Evolutionary conservation across 1,140 invertebrate species (phyloP), one percentile per base, ranked within the genome.

Genomic region (Bemisia tabaci): DNA sequence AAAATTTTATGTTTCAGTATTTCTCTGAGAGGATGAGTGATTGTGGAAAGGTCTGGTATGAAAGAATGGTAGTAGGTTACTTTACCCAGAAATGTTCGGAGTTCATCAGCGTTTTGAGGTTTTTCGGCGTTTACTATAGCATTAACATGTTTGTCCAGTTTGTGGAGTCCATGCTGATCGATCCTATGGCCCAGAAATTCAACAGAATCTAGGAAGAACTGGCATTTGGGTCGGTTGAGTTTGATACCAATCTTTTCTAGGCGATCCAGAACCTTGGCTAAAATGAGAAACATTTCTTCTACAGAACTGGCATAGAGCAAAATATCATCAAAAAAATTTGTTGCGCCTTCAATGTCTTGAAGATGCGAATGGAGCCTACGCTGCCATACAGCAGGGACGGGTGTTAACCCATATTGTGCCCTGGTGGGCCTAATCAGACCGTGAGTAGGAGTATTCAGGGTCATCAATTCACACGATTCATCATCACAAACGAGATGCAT

Each of bases 61-160:
- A 76, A 77, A 25, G 68, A 27, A 2, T 65, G 17, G 61, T 76
- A 77, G 64, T 71, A 77, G n/a, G 68, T 74, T 0, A 73, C 27
- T 33, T 74, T 33, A 11, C 76, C 76, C 12, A 77, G 26, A 66
- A 77, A 75, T 22, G 63, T 60, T 27, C 68, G 65, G 12, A 75
- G 59, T 65, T 75, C 71, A 22, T 71, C 66, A 12, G 71, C 58
- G 68, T 75, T 71, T n/a, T 23, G 23, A 1, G 76, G 75, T 48
- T 48, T 12, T 0, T 71, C 70, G 63, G 72, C 72, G 2, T 72
- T 60, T 1, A 48, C 48, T 27, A 76, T 72, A 1, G 72, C 71
- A 59, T 73, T 67, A 60, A 72, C 66, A 1, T 77, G 68, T 67
- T 82, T 81, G 11, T 71, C 69, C 71, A 74, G 72, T 26, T 60